A percentile compares a stretch with the other conserved stretches of the same genome.
These are phyloP conservation scores for Acrossocheilus wenchowensis DNA, from an alignment of 2,797 vertebrate genomes.

Conservation along the genomic window DNA sequence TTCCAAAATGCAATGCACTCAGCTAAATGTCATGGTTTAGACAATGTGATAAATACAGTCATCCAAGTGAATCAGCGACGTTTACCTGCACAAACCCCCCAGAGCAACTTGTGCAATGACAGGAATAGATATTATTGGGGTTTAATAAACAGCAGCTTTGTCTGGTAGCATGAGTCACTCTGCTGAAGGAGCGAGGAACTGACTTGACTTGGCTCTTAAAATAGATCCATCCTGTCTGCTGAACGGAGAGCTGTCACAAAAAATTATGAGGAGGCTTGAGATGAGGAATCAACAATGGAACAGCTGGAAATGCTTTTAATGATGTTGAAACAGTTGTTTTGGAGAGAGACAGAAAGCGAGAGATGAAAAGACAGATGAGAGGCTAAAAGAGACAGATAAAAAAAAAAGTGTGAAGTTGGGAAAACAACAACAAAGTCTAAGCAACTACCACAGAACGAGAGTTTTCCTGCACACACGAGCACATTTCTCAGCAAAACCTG, in stretches of 20 bases:
- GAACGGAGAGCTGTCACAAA: slow-evolving; percentile 60
- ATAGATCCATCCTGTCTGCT: slow-evolving; percentile 54
- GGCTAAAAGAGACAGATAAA: neutral
- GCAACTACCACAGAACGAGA: neutral
- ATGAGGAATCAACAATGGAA: slow-evolving; percentile 13
- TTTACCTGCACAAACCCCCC: slow-evolving; percentile 45
- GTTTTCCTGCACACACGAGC: neutral
- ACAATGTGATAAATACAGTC: slow-evolving; percentile 9
- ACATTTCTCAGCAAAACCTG: neutral
- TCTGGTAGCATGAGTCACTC: slow-evolving; percentile 52
- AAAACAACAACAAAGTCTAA: neutral
- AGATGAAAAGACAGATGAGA: slow-evolving; percentile 14
- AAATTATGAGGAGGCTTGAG: slow-evolving; percentile 50
- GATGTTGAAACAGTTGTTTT: slow-evolving; percentile 3
- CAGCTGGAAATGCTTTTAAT: slow-evolving; percentile 24
- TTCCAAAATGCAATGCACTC: neutral
- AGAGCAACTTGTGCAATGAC: slow-evolving; percentile 40
- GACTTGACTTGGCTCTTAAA: slow-evolving; percentile 50
- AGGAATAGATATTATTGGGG: slow-evolving; percentile 47
- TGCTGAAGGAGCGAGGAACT: slow-evolving; percentile 39
- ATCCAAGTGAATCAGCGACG: neutral
- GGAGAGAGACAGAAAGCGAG: neutral
- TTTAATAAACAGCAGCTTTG: slow-evolving; percentile 54
- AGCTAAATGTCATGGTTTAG: neutral
- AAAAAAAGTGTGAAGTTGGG: neutral